Evolutionary conservation across 2,888 invertebrate species (phyloP).

Genomic region (Mimas tiliae): DNA sequence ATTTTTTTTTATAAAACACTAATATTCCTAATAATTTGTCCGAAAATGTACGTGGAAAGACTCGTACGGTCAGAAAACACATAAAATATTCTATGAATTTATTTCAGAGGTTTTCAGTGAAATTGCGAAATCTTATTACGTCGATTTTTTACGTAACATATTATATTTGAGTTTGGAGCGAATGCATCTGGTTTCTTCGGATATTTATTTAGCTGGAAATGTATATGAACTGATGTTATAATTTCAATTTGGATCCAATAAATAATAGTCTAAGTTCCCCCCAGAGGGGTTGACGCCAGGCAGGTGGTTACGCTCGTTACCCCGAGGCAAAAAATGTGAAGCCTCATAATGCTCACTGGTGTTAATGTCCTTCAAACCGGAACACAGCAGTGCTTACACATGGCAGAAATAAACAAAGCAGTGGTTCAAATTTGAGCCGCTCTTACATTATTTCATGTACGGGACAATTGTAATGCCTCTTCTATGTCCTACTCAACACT

Average conservation of each 20-base stretch:
- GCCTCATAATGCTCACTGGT: no score
- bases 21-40: slow-evolving; percentile 40
- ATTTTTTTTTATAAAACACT: neutral
- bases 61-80: slow-evolving; percentile 81
- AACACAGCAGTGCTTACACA: no score
- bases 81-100: slow-evolving; percentile 83
- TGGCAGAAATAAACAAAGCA: no score
- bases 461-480: no score
- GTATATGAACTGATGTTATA: slow-evolving; percentile 18
- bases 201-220: neutral
- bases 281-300: no score
- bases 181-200: slow-evolving; percentile 1
- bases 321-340: no score
- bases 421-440: no score
- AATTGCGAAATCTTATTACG: slow-evolving; percentile 24
- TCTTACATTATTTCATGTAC: no score
- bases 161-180: slow-evolving; percentile 12
- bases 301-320: no score
- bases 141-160: slow-evolving; percentile 21
- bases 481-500: no score
- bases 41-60: slow-evolving; percentile 48
- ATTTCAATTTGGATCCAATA: neutral
- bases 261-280: no score
- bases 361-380: no score
- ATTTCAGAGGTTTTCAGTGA: slow-evolving; percentile 74